Evolutionary conservation across 2,888 invertebrate genomes (phyloP).

Genomic region (Didymodactylos carnosus): DNA sequence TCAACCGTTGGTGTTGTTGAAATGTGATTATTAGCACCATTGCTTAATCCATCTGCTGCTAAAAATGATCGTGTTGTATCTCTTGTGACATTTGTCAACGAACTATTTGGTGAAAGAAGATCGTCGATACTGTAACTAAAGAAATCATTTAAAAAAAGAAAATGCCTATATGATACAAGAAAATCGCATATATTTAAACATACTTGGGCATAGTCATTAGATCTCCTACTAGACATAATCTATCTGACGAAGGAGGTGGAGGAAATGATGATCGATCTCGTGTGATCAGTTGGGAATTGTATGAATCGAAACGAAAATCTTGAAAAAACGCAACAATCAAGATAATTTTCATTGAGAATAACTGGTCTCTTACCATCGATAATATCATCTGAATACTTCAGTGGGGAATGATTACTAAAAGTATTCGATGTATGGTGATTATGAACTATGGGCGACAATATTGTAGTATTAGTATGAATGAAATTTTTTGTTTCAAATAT

Average conservation of each 20-base stretch:
- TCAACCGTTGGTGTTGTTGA: background rate
- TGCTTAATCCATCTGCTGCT: background rate
- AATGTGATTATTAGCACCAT: background rate
- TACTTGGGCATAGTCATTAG: background rate
- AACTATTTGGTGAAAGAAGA: background rate
- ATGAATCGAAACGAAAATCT: background rate
- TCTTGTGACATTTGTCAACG: background rate
- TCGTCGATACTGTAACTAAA: background rate
- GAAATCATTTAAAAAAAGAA: no score
- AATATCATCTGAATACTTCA: background rate
- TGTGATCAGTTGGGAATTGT: background rate
- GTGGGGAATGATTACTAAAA: no score
- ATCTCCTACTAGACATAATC: background rate
- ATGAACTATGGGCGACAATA: background rate
- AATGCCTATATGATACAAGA: background rate
- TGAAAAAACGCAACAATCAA: background rate
- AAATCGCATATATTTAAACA: background rate
- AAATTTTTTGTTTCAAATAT: slow-evolving; percentile 34
- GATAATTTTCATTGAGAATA: background rate
- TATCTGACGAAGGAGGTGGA: background rate
- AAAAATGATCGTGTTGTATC: background rate
- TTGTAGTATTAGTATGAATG: background rate
- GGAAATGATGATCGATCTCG: background rate
- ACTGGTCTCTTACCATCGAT: background rate
- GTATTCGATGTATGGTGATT: background rate